phyloP scores from a whole-genome alignment of 37 sponge, comb jelly and placozoan genomes.

The Mnemiopsis leidyi region DNA sequence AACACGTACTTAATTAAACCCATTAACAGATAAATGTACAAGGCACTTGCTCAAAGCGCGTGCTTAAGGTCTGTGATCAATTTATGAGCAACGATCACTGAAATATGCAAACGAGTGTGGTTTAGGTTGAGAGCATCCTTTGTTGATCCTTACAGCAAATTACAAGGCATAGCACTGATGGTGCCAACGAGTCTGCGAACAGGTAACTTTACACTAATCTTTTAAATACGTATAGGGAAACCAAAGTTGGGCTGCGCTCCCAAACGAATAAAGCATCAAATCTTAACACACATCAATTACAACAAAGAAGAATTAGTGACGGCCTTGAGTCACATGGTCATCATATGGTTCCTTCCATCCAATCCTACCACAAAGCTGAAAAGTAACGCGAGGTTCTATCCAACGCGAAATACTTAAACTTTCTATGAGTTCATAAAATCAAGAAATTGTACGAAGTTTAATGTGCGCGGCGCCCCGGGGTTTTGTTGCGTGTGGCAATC shows the following conservation, averaged over 20 bases:
- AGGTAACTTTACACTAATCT: neutral
- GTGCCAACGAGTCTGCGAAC: neutral
- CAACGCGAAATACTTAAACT: slow-evolving; percentile 7
- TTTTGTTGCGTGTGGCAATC: too few species aligned
- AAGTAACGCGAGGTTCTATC: slow-evolving; percentile 3
- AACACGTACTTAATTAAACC: too few species aligned
- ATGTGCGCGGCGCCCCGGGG: too few species aligned
- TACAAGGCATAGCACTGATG: neutral
- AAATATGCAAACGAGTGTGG: too few species aligned
- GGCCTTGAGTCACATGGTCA: neutral
- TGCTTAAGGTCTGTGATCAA: too few species aligned
- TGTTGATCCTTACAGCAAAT: too few species aligned
- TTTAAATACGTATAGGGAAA: neutral
- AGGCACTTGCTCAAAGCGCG: too few species aligned
- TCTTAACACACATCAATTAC: neutral
- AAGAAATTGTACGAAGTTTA: too few species aligned
- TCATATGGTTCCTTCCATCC: neutral
- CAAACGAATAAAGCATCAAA: neutral
- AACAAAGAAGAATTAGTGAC: slow-evolving; percentile 9
- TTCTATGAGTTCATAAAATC: too few species aligned
- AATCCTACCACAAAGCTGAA: neutral
- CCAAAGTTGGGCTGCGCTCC: neutral
- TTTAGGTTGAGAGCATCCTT: too few species aligned
- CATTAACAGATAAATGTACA: too few species aligned
- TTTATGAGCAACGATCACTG: too few species aligned